Evolutionary conservation across 2,888 invertebrate genomes (phyloP), one percentile per base, ranked within the genome.

Genomic region (Drosophila anomalata): DNA sequence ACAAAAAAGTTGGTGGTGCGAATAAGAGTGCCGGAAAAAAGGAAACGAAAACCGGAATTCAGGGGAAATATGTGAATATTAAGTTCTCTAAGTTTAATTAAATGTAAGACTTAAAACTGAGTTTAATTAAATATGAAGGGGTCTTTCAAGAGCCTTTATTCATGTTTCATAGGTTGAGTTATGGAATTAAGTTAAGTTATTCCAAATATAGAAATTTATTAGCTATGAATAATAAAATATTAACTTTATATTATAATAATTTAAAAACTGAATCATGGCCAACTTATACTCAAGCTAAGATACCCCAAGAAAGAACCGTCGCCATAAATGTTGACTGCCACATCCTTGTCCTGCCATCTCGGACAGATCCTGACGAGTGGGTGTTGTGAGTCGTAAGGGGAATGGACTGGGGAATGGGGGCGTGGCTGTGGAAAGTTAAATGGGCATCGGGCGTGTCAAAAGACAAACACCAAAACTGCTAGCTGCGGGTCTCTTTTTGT

Each of bases 381-480:
- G 71, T 14, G 57, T 41, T 2, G 36, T 14, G 36, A n/a, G 36
- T 36, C n/a, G 36, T 36, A n/a, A n/a, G n/a, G 6, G 36, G n/a
- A n/a, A 33, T 5, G 5, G 12, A 2, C 12, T 42, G 12, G 5
- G 41, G 20, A 22, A 36, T 36, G 0, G 46, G 46, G 44, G 44
- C 26, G 22, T 59, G 54, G 44, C 39, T 33, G 24, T n/a, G 42
- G n/a, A 66, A 48, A 69, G 58, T 70, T 70, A 39, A 22, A 54
- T 33, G 56, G 75, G 36, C 56, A 54, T 33, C 48, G 65, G 82
- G 62, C 79, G 79, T 85, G 86, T 84, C 75, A 65, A 79, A 83
- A 83, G 79, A 79, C 84, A 79, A 85, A 85, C 77, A 78, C 70
- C 81, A 79, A 39, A 47, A 63, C 65, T 47, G 57, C 66, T 63